Base-by-base conservation (phyloP, 2,888 invertebrate species). In the Drosophila neonasuta region DNA sequence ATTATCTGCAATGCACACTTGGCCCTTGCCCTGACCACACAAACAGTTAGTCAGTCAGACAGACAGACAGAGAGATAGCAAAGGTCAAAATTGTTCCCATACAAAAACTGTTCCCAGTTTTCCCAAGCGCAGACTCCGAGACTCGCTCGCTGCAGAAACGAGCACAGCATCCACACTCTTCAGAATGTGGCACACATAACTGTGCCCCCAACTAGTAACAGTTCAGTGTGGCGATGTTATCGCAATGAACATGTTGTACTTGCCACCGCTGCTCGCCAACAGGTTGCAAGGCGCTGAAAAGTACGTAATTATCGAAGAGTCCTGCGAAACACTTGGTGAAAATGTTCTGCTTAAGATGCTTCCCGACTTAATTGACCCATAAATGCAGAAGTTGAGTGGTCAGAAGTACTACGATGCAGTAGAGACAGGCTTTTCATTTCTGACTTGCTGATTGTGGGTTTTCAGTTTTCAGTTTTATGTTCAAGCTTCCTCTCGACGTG, bases 161-260 rank as follows among this genome's bases (percentile, higher is more conserved):
- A 67, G 77, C 68, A 71, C 82, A 84, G 80, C 80, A 84, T 80
- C 85, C 80, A 84, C 85, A 81, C 45, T 17, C 24, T 39, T 5
- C n/a, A 15, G n/a, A 51, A 15, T 52, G 30, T 13, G 15, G 4
- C 11, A n/a, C 11, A 10, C 20, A 13, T 7, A 44, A 24, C 10
- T 34, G 34, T 55, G 55, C 55, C 44, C 32, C 32, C 50, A 9
- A 48, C 42, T 30, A 44, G 10, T 42, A 39, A 29, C n/a, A 17
- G 44, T 41, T 74, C 59, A 75, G 76, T 75, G 7, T 8, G 10
- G n/a, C 15, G 24, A 34, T 34, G 76, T 8, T 32, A 13, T 15
- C 66, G 4, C 42, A 57, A 39, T 17, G 42, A 44, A 32, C n/a
- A 36, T 2, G 59, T 45, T 2, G 59, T 45, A 49, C 36, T 49